Base-by-base conservation (phyloP, 2,888 invertebrate genomes). In the Drosophila tanythrix region DNA sequence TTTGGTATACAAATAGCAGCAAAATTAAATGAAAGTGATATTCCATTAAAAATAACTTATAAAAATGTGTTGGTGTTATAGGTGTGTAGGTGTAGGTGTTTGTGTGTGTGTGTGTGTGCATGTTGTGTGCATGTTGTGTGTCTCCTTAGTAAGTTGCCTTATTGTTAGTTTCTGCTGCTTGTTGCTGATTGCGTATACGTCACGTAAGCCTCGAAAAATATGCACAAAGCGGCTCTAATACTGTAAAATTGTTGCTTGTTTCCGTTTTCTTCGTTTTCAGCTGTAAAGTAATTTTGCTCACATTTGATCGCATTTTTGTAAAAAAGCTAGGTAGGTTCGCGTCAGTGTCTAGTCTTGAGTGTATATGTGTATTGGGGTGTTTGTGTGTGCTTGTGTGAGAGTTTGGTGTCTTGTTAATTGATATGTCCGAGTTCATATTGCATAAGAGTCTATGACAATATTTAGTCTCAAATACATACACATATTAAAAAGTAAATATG, bases 321-420 rank as follows among this genome's bases (percentile, higher is more conserved):
- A 88, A 89, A 85, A 85, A 89, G 88, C 88, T 86, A 90, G 90
- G 85, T 86, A 89, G 90, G 85, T 86, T 88, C 81, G 90, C 88
- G 80, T 86, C 86, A 88, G 76, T 89, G 74, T 85, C 55, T 40
- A 58, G 70, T 84, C 68, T 65, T 11, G 27, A 59, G 50, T 78
- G 58, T 67, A 25, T 33, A 51, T 61, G 60, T 69, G 48, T 51
- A 11, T 58, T 51, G 58, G 40, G 55, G n/a, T 63, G 59, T 65
- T 36, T 62, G 21, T 69, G 70, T 59, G 48, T 59, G 36, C 11
- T 11, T 33, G 21, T 56, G 46, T 53, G 68, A 67, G 72, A 59
- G 56, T 74, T 74, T 81, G 72, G 78, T 79, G 86, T 87, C 89
- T 88, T 83, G 62, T 85, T 64, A 83, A 70, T 90, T 88, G 87